Evolutionary conservation across 2,797 vertebrate genomes (phyloP).

Genomic region (Hippoglossus hippoglossus): DNA sequence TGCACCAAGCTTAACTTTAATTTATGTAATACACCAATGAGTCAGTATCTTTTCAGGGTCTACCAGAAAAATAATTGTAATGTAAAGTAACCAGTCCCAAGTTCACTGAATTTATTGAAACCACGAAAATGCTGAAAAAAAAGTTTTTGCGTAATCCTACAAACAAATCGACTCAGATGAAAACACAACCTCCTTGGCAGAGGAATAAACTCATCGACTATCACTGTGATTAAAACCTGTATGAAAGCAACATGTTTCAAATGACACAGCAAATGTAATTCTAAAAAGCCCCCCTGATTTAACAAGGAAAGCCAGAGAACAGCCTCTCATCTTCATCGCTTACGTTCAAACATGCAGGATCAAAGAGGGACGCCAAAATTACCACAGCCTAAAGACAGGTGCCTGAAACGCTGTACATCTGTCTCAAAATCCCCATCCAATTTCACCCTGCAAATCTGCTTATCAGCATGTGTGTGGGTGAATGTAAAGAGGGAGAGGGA

Average conservation of each 20-base stretch:
- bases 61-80: no score
- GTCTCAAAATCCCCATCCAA: constrained; percentile 45
- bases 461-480: constrained; percentile 27
- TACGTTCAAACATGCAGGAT: constrained; percentile 25
- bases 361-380: constrained; percentile 40
- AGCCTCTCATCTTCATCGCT: constrained; percentile 13
- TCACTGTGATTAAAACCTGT: constrained; percentile 6
- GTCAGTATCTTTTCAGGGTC: no score
- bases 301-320: constrained; percentile 1
- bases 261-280: constrained; percentile 6
- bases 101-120: no score
- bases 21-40: no score
- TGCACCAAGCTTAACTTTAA: neutral
- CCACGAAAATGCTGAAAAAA: no score
- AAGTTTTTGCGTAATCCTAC: no score
- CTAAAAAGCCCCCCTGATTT: constrained; percentile 17
- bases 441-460: constrained; percentile 48
- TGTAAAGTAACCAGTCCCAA: no score
- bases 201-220: constrained; percentile 6
- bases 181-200: no score
- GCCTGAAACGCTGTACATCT: constrained; percentile 40
- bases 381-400: constrained; percentile 34
- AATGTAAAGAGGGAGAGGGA: constrained; percentile 14
- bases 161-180: no score
- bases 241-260: neutral